A percentile compares a stretch with the other conserved stretches of the same genome.
Evolutionary conservation across 2,797 vertebrate species (phyloP).

Genomic region (Leuciscus waleckii): DNA sequence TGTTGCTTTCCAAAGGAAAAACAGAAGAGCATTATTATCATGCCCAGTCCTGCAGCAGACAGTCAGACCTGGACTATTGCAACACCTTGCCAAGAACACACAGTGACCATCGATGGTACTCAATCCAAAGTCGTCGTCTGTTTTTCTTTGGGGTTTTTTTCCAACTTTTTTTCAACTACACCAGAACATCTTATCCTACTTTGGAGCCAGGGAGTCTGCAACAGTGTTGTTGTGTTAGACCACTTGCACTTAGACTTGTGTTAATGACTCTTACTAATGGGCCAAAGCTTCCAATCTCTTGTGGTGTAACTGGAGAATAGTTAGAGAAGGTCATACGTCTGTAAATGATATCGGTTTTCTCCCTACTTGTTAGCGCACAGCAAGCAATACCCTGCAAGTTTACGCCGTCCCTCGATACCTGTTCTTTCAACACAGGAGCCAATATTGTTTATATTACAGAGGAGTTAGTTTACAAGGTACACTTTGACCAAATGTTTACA

Average conservation of each 20-base stretch:
- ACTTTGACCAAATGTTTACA: constrained; percentile 17
- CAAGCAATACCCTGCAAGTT: neutral
- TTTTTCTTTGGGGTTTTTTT: neutral
- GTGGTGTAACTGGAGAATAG: constrained; percentile 47
- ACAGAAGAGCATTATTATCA: constrained; percentile 42
- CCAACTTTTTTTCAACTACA: constrained; percentile 54
- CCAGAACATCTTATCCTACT: constrained; percentile 61
- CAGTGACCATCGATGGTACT: neutral
- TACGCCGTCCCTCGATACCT: neutral
- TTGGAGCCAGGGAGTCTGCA: constrained; percentile 9
- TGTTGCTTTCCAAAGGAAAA: constrained; percentile 45
- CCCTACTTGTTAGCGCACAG: neutral
- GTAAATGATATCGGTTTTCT: constrained; percentile 27
- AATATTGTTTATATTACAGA: constrained; percentile 23
- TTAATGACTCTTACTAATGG: constrained; percentile 60
- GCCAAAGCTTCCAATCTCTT: constrained; percentile 44
- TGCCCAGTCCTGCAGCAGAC: constrained; percentile 11
- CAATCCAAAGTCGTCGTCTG: neutral
- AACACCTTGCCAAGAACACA: neutral
- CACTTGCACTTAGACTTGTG: constrained; percentile 46
- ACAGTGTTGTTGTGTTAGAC: neutral
- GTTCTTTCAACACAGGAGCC: constrained; percentile 7
- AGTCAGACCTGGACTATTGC: constrained; percentile 37
- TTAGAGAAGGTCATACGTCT: constrained; percentile 38
- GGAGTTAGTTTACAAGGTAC: constrained; percentile 35